Conservation (phyloP, 1,140 invertebrate genomes). For the Philotrypesis tridentata region DNA sequence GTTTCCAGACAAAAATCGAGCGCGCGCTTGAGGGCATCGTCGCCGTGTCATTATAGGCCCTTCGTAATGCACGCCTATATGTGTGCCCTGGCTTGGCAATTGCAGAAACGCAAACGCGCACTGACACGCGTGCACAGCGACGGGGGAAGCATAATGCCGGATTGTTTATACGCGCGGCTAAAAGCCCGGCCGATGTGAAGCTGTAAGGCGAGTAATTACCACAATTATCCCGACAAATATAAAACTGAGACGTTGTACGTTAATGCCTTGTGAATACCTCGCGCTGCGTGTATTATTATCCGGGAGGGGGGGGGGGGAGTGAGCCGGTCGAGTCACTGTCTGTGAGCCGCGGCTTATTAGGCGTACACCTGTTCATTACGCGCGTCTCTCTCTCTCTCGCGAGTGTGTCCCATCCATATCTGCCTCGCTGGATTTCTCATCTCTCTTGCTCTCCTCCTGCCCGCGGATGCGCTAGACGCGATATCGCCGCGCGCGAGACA, state of each 20-base stretch:
- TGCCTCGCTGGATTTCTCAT: neutral
- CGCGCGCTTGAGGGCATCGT: neutral
- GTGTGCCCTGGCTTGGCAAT: neutral
- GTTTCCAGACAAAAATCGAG: neutral
- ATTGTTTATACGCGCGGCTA: neutral
- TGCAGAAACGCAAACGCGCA: neutral
- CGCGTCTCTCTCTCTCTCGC: conserved; percentile 2
- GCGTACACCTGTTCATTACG: conserved; percentile 15
- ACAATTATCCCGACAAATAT: conserved; percentile 21
- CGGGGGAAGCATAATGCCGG: no score
- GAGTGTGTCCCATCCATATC: conserved; percentile 3
- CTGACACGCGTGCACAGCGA: no score
- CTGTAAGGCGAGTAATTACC: neutral
- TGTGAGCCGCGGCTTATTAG: conserved; percentile 4
- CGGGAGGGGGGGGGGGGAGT: no score
- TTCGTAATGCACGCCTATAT: no score
- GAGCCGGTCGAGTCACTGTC: neutral
- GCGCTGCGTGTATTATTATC: conserved; percentile 17
- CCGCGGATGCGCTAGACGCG: neutral
- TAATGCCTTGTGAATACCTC: neutral
- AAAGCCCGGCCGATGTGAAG: neutral
- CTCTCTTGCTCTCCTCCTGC: no score
- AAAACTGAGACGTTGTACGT: conserved; percentile 11
- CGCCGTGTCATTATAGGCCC: neutral
- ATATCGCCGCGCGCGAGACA: no score